Evolutionary conservation across 2,113 vertebrate species (phyloP).

Genomic region (Ameiurus melas): DNA sequence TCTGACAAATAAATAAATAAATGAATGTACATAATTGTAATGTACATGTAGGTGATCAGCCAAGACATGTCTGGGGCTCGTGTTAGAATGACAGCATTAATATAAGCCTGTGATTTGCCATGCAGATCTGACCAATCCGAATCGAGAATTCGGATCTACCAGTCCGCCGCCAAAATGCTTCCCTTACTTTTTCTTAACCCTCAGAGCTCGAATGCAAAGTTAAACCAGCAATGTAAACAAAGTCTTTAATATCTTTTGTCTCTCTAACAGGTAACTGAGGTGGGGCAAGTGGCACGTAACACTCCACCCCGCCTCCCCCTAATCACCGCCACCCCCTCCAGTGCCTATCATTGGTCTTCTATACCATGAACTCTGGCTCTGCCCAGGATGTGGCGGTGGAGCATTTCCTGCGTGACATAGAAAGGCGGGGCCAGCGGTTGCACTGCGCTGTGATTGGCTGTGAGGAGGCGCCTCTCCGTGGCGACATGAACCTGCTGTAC

Average conservation of each 20-base stretch:
- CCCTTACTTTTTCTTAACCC: background rate
- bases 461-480: slow-evolving; percentile 69
- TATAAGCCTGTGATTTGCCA: background rate
- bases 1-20: background rate
- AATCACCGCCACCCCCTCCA: slow-evolving; percentile 25
- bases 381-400: slow-evolving; percentile 83
- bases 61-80: background rate
- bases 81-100: background rate
- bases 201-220: background rate
- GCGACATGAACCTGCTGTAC: slow-evolving; percentile 82
- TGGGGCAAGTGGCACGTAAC: slow-evolving; percentile 54
- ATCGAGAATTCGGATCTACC: background rate
- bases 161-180: background rate
- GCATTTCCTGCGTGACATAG: slow-evolving; percentile 83
- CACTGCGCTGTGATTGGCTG: slow-evolving; percentile 79
- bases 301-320: slow-evolving; percentile 16
- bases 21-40: background rate
- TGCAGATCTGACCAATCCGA: background rate
- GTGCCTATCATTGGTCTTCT: slow-evolving; percentile 63
- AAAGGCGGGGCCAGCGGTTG: slow-evolving; percentile 78
- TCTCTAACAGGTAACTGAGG: slow-evolving; percentile 64
- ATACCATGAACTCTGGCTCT: slow-evolving; percentile 82
- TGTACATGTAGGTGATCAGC: background rate
- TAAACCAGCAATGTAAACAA: background rate
- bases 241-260: slow-evolving; percentile 36